These are phyloP conservation scores for Dryococelus australis DNA, from an alignment of 2,888 invertebrate genomes.

Conservation along the genomic window DNA sequence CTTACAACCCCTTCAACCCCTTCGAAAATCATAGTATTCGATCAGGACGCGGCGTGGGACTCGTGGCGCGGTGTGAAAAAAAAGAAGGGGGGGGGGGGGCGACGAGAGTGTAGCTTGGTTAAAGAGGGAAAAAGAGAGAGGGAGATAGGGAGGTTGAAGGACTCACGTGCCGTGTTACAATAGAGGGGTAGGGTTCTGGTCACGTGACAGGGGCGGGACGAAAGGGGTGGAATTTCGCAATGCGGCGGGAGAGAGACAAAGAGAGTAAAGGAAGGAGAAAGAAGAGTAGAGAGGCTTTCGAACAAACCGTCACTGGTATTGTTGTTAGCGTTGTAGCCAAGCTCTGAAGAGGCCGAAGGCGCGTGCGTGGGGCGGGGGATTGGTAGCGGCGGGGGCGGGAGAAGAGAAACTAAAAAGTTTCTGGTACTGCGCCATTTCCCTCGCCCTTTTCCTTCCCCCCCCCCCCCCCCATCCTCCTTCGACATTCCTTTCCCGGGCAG, in stretches of 20 bases:
- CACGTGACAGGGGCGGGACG: neutral
- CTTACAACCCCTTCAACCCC: no score
- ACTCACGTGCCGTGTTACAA: neutral
- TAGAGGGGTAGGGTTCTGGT: neutral
- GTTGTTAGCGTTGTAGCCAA: neutral
- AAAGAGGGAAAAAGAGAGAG: neutral
- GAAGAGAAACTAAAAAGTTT: neutral
- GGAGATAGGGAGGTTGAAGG: neutral
- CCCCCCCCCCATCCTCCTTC: neutral
- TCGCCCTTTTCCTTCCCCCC: neutral
- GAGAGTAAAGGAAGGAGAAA: neutral
- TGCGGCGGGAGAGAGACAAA: neutral
- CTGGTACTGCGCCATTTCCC: slow-evolving; percentile 16
- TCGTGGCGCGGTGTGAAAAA: neutral
- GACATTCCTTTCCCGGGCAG: neutral
- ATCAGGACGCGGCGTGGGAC: neutral
- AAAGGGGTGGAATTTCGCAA: neutral
- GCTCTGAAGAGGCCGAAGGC: neutral
- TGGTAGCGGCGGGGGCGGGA: neutral
- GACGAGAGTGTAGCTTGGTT: neutral
- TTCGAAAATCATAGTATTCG: neutral
- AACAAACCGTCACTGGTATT: slow-evolving; percentile 5
- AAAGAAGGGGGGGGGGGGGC: neutral
- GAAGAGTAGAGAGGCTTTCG: neutral
- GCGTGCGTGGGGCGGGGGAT: neutral